Evolutionary conservation across 2,888 invertebrate species (phyloP).

Genomic region (Saturnia japonica): DNA sequence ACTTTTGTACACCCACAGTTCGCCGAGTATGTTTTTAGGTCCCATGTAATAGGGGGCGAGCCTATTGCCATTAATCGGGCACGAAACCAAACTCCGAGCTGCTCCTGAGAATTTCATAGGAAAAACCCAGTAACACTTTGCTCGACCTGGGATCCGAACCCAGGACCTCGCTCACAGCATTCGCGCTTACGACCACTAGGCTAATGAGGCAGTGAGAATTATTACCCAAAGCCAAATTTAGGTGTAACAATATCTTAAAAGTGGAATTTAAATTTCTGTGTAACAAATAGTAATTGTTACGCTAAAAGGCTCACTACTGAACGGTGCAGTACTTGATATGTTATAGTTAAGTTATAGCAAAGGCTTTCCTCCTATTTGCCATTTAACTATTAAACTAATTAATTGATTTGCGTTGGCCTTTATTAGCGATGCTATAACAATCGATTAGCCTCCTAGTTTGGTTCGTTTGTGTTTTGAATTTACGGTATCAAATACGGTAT

Average conservation of each 20-base stretch:
- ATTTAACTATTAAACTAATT: not conserved
- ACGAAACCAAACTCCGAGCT: no score
- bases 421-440: not conserved
- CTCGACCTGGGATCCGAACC: no score
- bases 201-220: not conserved
- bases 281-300: not conserved
- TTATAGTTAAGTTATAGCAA: not conserved
- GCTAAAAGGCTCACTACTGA: not conserved
- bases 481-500: not conserved
- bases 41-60: no score
- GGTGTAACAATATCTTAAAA: no score
- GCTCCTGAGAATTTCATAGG: no score
- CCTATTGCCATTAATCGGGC: no score
- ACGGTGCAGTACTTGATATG: not conserved
- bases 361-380: not conserved
- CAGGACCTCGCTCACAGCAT: no score
- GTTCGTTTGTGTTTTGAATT: not conserved
- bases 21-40: no score
- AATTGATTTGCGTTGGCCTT: not conserved
- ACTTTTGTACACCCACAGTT: no score
- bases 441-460: not conserved
- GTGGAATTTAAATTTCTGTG: no score
- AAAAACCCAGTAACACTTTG: no score
- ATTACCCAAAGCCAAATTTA: not conserved
- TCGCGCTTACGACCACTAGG: not conserved